Percentiles rank a stretch among this genome's conserved stretches.
Evolutionary conservation across 2,797 vertebrate genomes (phyloP).

Genomic region (Aphelocoma californica): DNA sequence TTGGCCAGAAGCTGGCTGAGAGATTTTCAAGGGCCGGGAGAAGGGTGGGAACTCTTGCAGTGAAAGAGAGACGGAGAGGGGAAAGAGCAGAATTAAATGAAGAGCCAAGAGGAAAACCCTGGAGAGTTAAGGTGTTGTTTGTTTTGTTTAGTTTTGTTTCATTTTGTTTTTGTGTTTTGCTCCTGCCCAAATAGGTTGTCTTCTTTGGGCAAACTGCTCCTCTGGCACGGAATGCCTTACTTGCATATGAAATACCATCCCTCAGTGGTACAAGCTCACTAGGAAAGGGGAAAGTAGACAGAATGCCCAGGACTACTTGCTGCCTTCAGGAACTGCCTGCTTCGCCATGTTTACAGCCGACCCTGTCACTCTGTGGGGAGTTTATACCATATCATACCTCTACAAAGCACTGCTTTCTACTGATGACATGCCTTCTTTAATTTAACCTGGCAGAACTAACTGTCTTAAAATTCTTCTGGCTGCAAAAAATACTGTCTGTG

Average conservation of each 20-base stretch:
- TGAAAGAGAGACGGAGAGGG: fast-evolving
- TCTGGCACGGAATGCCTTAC: neutral
- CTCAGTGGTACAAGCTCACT: neutral
- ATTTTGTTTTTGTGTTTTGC: neutral
- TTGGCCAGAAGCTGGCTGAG: neutral
- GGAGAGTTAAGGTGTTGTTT: neutral
- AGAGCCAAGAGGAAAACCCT: neutral
- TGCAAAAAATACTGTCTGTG: slow-evolving; percentile 30
- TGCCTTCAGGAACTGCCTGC: neutral
- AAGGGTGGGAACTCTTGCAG: neutral
- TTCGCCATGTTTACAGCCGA: neutral
- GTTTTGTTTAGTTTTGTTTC: neutral
- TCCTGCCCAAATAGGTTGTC: neutral
- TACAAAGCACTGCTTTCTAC: neutral
- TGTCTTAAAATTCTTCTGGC: slow-evolving; percentile 34
- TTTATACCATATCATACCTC: neutral
- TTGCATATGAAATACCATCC: neutral
- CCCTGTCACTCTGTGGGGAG: neutral
- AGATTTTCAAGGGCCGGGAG: neutral
- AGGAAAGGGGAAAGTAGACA: neutral
- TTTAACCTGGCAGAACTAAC: slow-evolving; percentile 40
- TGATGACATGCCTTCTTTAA: neutral
- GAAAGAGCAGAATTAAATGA: neutral
- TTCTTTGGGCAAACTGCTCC: neutral
- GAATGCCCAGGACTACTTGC: neutral